Evolutionary conservation across 2,888 invertebrate species (phyloP), one percentile per base, ranked within the genome.

Genomic region (Flexamia atlantica): DNA sequence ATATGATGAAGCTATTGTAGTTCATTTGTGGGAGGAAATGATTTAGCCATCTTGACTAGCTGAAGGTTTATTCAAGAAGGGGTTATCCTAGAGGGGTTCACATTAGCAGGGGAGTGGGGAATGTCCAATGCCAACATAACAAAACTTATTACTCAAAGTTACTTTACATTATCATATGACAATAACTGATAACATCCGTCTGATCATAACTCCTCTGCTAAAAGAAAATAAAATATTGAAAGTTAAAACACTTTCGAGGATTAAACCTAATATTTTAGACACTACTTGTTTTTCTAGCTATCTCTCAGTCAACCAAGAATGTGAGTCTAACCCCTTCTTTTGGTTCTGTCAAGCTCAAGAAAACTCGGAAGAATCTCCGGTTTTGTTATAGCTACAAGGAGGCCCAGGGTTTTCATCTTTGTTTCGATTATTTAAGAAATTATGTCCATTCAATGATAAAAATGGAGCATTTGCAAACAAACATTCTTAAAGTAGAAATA

Each of bases 341-440:
- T 70, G 70, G 70, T 70, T 70, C 70, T 70, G 25, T n/a, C 5
- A n/a, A 14, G 30, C 70, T 7, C 28, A 70, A n/a, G 32, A 4
- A 9, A 32, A 70, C 70, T 70, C 9, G 28, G 32, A 28, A 12
- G 4, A 28, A 30, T 25, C 70, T n/a, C 70, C 70, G 10, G 32
- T 70, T 12, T n/a, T 70, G n/a, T 32, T 70, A 7, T 70, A 32
- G 70, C 70, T 70, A 14, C 28, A 70, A 7, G 70, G 70, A 10
- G 70, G 70, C 5, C 70, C 70, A 10, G 70, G 70, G 1, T 2
- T 2, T 9, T n/a, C 70, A 32, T 70, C 70, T 30, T 32, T 70
- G 70, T 32, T 28, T 14, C 32, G 70, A 2, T 32, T 70, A 14
- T 70, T 70, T n/a, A 4, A 10, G 17, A 32, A 70, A 32, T 32